These are phyloP conservation scores for Ridgeia piscesae DNA, from an alignment of 1,140 invertebrate genomes.

Conservation along the genomic window DNA sequence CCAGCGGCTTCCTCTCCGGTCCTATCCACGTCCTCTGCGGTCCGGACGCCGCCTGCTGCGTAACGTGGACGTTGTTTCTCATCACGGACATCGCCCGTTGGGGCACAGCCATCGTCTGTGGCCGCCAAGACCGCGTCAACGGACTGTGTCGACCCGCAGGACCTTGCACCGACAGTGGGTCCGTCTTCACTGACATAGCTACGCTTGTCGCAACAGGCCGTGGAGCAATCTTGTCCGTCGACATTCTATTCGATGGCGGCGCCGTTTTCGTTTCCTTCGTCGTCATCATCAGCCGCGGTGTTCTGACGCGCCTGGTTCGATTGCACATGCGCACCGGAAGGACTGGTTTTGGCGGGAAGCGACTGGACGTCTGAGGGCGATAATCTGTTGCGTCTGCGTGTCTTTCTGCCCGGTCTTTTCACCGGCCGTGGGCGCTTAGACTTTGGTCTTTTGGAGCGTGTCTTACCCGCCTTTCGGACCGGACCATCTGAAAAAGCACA, in stretches of 20 bases:
- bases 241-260: background rate
- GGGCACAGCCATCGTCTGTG: background rate
- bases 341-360: background rate
- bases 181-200: background rate
- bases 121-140: background rate
- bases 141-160: background rate
- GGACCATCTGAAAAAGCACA: slow-evolving; percentile 4
- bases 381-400: background rate
- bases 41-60: too few species aligned
- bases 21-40: background rate
- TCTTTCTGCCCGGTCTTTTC: background rate
- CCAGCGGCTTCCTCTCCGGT: slow-evolving; percentile 2
- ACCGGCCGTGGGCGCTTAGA: background rate
- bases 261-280: background rate
- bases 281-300: background rate
- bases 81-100: background rate
- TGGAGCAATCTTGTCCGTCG: background rate
- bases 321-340: background rate
- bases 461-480: background rate
- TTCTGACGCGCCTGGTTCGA: background rate
- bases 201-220: background rate
- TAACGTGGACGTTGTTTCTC: background rate
- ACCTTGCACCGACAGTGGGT: background rate
- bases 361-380: background rate
- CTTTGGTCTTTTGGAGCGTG: background rate